Conservation (phyloP, 1,140 invertebrate species). For the Vanessa atalanta region DNA sequence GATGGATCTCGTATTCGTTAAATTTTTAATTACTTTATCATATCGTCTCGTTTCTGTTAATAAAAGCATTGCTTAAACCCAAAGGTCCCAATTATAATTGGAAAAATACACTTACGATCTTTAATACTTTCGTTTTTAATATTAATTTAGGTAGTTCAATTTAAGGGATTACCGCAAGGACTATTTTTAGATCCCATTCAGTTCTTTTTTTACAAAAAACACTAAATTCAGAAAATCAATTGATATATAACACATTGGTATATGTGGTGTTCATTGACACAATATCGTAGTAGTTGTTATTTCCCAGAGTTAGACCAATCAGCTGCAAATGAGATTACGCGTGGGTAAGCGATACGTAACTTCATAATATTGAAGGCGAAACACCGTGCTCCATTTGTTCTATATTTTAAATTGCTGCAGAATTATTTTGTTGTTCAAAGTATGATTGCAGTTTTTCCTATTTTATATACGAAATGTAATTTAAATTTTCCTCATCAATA, state of each 20-base stretch:
- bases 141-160: neutral
- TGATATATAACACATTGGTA: neutral
- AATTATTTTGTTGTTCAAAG: neutral
- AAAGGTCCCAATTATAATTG: neutral
- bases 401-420: constrained; percentile 19
- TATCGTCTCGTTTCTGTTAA: constrained; percentile 18
- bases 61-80: neutral
- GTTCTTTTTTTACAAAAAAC: neutral
- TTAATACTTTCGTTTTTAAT: neutral
- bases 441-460: neutral
- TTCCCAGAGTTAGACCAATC: constrained; percentile 32
- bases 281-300: constrained; percentile 26
- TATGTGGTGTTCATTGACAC: constrained; percentile 17
- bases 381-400: constrained; percentile 16
- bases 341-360: constrained; percentile 37
- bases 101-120: neutral
- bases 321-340: constrained; percentile 50
- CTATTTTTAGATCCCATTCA: neutral
- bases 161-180: neutral
- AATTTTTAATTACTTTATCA: constrained; percentile 41
- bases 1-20: constrained; percentile 37
- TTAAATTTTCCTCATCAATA: too few relatives aligned
- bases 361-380: constrained; percentile 28
- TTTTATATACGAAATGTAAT: neutral
- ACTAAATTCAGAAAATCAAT: neutral